Evolutionary conservation across 2,888 invertebrate species (phyloP).

Genomic region (Erpobdella octoculata): DNA sequence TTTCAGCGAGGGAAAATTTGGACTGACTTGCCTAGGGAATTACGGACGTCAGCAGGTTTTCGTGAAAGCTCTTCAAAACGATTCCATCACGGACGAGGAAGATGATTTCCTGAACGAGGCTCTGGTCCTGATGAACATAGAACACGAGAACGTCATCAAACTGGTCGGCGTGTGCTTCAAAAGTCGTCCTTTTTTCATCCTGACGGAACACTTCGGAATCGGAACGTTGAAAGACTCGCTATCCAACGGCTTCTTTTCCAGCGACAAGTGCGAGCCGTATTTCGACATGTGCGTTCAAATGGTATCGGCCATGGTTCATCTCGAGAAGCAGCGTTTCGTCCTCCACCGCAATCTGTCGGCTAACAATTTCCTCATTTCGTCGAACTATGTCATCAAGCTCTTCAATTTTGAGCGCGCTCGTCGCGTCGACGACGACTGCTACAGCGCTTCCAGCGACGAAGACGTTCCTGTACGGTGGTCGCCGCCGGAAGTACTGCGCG

Average conservation of each 20-base stretch:
- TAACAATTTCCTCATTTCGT: slow-evolving; percentile 36
- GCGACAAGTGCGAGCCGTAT: slow-evolving; percentile 36
- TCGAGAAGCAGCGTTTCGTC: slow-evolving; percentile 37
- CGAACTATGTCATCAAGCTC: slow-evolving; percentile 37
- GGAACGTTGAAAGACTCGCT: slow-evolving; percentile 38
- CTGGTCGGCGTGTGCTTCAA: slow-evolving; percentile 37
- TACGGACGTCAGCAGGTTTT: slow-evolving; percentile 36
- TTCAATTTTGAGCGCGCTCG: slow-evolving; percentile 38
- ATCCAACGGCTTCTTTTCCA: slow-evolving; percentile 27
- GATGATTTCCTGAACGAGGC: slow-evolving; percentile 40
- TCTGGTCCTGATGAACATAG: slow-evolving; percentile 33
- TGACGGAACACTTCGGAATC: slow-evolving; percentile 35
- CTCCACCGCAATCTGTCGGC: slow-evolving; percentile 38
- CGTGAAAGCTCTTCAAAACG: slow-evolving; percentile 38
- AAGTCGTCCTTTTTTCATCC: slow-evolving; percentile 37
- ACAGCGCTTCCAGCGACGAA: slow-evolving; percentile 35
- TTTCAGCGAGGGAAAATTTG: slow-evolving; percentile 36
- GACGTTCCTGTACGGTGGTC: slow-evolving; percentile 38
- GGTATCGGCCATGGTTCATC: slow-evolving; percentile 35
- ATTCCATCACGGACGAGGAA: slow-evolving; percentile 34
- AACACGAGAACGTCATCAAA: slow-evolving; percentile 37
- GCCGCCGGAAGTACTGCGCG: slow-evolving; percentile 38
- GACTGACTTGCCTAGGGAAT: slow-evolving; percentile 36
- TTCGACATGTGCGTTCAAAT: slow-evolving; percentile 39
- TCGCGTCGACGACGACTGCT: slow-evolving; percentile 38